Percentiles rank a stretch among this genome's conserved stretches.
Evolutionary conservation across 2,797 vertebrate species (phyloP).

Genomic region (Epinephelus malabaricus): DNA sequence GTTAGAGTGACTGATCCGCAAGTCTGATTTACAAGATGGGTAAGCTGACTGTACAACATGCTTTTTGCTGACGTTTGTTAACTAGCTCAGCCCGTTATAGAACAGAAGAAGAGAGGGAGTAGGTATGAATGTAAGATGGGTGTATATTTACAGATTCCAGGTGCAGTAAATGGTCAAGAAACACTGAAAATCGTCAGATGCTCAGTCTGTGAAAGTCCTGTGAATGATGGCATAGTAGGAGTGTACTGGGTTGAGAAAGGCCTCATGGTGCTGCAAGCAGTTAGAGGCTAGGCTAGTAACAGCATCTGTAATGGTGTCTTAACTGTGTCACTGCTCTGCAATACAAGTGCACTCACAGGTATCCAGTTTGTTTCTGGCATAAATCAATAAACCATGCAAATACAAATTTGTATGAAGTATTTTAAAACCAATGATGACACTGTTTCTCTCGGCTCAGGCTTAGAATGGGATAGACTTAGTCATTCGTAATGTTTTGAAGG

Average conservation of each 20-base stretch:
- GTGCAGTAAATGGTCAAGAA: background rate
- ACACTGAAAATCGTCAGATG: conserved; percentile 1
- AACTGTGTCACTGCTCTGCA: conserved; percentile 27
- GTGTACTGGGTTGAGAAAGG: conserved; percentile 50
- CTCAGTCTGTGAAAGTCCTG: conserved; percentile 34
- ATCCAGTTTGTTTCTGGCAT: conserved; percentile 13
- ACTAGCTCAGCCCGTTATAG: conserved; percentile 14
- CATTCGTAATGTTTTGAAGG: conserved; percentile 10
- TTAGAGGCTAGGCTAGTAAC: conserved; percentile 47
- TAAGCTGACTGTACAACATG: conserved; percentile 41
- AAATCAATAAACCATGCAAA: background rate
- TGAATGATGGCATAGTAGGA: conserved; percentile 41
- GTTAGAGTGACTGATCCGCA: conserved; percentile 61
- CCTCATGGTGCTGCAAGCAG: conserved; percentile 63
- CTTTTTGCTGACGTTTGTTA: conserved; percentile 34
- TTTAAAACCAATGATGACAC: background rate
- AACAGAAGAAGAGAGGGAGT: background rate
- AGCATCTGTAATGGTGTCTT: conserved; percentile 61
- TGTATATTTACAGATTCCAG: background rate
- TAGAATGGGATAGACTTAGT: no score
- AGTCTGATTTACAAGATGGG: conserved; percentile 54
- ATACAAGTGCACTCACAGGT: background rate
- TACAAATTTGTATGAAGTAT: background rate
- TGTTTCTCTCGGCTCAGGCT: conserved; percentile 6
- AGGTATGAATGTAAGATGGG: background rate